Percentiles rank a stretch among this genome's conserved stretches.
phyloP scores from a whole-genome alignment of 2,797 vertebrate genomes.

The Silurus aristotelis region DNA sequence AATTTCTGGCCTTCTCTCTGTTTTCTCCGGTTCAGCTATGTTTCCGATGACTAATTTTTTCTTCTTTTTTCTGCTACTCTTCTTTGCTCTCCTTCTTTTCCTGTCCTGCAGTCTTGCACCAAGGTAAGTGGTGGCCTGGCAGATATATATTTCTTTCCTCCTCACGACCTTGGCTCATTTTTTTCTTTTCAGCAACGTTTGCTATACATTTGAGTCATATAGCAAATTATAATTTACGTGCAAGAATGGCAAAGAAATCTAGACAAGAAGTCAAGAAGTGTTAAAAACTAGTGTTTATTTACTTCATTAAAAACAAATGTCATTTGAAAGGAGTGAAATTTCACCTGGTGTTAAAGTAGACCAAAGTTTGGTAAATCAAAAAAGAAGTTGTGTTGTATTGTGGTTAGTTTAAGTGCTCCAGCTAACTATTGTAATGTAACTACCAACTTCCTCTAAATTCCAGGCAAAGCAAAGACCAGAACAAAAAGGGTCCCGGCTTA shows the following conservation, averaged over 20 bases:
- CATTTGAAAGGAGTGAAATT: neutral
- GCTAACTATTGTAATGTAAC: too few species aligned
- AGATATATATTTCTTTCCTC: slow-evolving; percentile 7
- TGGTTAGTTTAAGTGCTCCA: neutral
- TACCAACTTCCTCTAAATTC: slow-evolving; percentile 56
- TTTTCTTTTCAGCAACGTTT: neutral
- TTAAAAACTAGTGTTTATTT: neutral
- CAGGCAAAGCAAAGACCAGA: slow-evolving; percentile 95
- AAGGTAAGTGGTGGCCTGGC: slow-evolving; percentile 79
- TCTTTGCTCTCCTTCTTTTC: slow-evolving; percentile 65
- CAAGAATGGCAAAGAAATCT: neutral
- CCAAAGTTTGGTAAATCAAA: neutral
- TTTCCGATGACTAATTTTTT: slow-evolving; percentile 62
- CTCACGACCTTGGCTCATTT: neutral
- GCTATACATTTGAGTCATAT: too few species aligned
- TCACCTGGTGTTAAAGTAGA: neutral
- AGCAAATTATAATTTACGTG: neutral
- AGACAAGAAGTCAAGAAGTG: neutral
- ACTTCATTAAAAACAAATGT: neutral
- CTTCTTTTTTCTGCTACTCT: slow-evolving; percentile 58
- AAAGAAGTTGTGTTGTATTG: neutral
- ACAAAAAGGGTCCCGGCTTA: slow-evolving; percentile 90
- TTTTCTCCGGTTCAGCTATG: slow-evolving; percentile 46
- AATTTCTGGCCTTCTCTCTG: slow-evolving; percentile 48
- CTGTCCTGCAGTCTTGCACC: slow-evolving; percentile 89